Evolutionary conservation across 2,888 invertebrate genomes (phyloP).

Genomic region (Xanthostigma xanthostigma): DNA sequence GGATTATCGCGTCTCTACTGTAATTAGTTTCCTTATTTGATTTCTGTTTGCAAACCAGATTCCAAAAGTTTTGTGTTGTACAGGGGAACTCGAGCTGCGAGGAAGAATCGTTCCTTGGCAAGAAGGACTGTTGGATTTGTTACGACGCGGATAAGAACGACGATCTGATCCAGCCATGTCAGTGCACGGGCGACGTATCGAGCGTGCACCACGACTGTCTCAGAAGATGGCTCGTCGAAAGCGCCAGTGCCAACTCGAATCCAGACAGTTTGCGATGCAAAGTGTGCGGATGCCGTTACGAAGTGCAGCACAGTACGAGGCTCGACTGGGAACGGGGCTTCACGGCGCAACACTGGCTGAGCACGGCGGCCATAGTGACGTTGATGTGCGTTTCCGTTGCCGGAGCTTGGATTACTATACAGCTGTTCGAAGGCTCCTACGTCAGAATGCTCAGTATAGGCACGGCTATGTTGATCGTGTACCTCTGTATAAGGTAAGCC

Average conservation of each 20-base stretch:
- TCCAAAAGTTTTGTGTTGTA: too few relatives aligned
- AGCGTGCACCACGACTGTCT: constrained; percentile 86
- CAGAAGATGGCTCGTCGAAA: constrained; percentile 75
- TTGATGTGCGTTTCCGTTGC: constrained; percentile 64
- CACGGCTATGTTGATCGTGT: constrained; percentile 65
- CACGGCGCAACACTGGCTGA: constrained; percentile 70
- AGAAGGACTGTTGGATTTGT: constrained; percentile 85
- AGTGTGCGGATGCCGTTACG: constrained; percentile 72
- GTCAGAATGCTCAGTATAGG: constrained; percentile 70
- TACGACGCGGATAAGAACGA: constrained; percentile 70
- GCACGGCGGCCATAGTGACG: constrained; percentile 64
- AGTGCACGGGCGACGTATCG: constrained; percentile 84
- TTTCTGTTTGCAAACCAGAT: too few relatives aligned
- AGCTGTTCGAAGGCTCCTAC: constrained; percentile 61
- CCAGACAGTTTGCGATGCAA: constrained; percentile 61
- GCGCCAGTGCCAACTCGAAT: constrained; percentile 24
- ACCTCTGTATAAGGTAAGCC: constrained; percentile 67
- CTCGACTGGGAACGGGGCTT: constrained; percentile 75
- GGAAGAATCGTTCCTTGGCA: constrained; percentile 39
- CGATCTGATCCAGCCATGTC: constrained; percentile 77
- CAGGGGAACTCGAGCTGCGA: constrained; percentile 9
- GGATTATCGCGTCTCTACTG: too few relatives aligned
- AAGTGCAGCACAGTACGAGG: constrained; percentile 59
- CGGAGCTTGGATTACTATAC: constrained; percentile 65
- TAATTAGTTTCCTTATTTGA: not conserved